Base-by-base conservation (phyloP, 2,797 vertebrate species). In the Propithecus deckenii region DNA sequence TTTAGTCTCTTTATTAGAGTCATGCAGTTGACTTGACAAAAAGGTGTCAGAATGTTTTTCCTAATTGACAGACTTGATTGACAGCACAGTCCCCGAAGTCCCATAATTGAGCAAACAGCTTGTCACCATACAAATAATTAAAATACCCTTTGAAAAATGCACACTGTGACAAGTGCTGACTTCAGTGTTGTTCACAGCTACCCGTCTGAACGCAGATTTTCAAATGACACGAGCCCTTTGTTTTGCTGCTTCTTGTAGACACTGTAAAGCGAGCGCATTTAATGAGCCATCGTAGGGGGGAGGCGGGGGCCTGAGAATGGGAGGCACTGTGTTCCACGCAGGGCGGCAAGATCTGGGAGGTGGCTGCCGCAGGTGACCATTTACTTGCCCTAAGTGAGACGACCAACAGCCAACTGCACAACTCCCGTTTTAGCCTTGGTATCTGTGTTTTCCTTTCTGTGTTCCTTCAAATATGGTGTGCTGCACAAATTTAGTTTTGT, bases 81-180 rank as follows among this genome's bases (percentile, higher is more conserved):
- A 85, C 91, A 72, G 95, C 86, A 67, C 30, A 15, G 84, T 50
- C 91, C 91, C 94, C 0, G 38, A 76, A 57, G 97, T 61, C 76
- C 89, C 43, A 4, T 72, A 80, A 87, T 59, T 87, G 97, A 96
- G 93, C 97, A 93, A 89, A 79, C 89, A 86, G 94, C 95, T 88
- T 85, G 92, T 92, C 96, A 93, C 89, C 72, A 13, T 46, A 69
- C 81, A 94, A 61, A 71, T 87, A 89, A 86, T 96, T 94, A 80
- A 93, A 94, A 61, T 52, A 28, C 78, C 89, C 8, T 85, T 55
- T 61, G 63, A 50, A 84, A 65, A 85, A 8, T 1, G 78, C 22
- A 30, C 4, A 2, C 72, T 7, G 30, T 41, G 92, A 67, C 81
- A 41, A 74, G 96, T 2, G 79, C 23, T 50, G 17, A 50, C 86